Base-by-base conservation (phyloP, 2,113 vertebrate species). In the Urocitellus parryii region DNA sequence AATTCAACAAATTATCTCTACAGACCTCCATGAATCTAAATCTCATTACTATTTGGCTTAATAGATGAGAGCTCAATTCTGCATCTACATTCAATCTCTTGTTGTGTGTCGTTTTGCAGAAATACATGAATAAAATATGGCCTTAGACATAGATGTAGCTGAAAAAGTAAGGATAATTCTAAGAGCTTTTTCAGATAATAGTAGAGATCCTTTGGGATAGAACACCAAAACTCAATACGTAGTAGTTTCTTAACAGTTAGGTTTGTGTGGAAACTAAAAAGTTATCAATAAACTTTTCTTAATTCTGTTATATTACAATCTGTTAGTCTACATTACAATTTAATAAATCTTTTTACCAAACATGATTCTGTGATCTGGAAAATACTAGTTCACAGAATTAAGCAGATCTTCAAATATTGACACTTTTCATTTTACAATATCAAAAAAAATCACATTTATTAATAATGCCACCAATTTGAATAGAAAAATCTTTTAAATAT, bases 401-500 rank as follows among this genome's bases (percentile, higher is more conserved):
- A 29, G 12, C 7, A 45, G 14, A 24, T 86, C 12, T 88, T 85
- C 34, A 82, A 85, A 56, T 94, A 17, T 32, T 56, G 25, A 91
- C 1, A 39, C 0, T 77, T 95, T 92, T 92, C 32, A 65, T 84
- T 67, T 65, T 42, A 63, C 0, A 73, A 16, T 77, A 56, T 85
- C 5, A 48, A 96, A 63, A 73, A 73, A 45, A 92, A 73, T 48
- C 17, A 78, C 17, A 32, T 61, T 88, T 78, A 84, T 58, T 70
- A 85, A 76, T 39, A 70, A 51, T 0, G 34, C 22, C 9, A 51
- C 8, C 37, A 74, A 63, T 51, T 48, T 84, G 14, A 51, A 84
- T 72, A 95, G 34, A 93, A 81, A 77, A 81, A n/a, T 51, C 12
- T 80, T 80, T 77, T 96, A 91, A 91, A 45, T 78, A 83, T 27